Evolutionary conservation across 92 coral and sea anemone genomes (phyloP), one percentile per base, ranked within the genome.

Genomic region (Pocillopora grandis): DNA sequence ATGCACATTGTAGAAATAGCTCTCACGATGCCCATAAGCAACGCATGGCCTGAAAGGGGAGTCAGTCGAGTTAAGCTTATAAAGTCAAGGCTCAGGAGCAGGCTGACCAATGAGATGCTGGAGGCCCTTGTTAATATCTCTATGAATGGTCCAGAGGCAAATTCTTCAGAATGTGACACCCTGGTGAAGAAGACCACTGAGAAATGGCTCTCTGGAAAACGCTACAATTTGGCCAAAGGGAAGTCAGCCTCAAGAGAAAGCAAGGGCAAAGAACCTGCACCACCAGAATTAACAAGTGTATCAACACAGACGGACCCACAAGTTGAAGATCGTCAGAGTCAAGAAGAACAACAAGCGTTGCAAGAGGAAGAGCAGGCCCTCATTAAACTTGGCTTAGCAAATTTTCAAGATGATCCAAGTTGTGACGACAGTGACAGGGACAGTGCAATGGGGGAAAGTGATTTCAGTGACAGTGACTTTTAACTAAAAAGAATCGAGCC

Each of bases 21-120:
- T 9, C 78, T 74, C 3, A 62, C 81, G n/a, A 62, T 77, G 81
- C 81, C 71, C 35, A 77, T 77, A 66, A 77, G 81, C 81, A 77
- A 62, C 19, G 70, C 70, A 62, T 62, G 81, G 71, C 81, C 81
- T 62, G 71, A 76, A 76, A 31, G 59, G 70, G 80, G 70, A 60
- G 80, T 69, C 57, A 76, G 80, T 60, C 70, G 20, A 77, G 70
- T 77, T 9, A 77, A 62, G 81, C 35, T 33, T 33, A 77, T 77
- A 49, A 77, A 77, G 81, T 31, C 70, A 62, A 62, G 71, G 71
- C 81, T 77, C 16, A 77, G 81, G 23, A 77, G 60, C 18, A 77
- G 81, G 58, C 42, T 62, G 81, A 77, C 16, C 20, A 77, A 62
- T 77, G 81, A 77, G 59, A 72, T 72, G 76, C 31, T 72, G 61